Evolutionary conservation across 2,797 vertebrate genomes (phyloP).

Genomic region (Sparus aurata): DNA sequence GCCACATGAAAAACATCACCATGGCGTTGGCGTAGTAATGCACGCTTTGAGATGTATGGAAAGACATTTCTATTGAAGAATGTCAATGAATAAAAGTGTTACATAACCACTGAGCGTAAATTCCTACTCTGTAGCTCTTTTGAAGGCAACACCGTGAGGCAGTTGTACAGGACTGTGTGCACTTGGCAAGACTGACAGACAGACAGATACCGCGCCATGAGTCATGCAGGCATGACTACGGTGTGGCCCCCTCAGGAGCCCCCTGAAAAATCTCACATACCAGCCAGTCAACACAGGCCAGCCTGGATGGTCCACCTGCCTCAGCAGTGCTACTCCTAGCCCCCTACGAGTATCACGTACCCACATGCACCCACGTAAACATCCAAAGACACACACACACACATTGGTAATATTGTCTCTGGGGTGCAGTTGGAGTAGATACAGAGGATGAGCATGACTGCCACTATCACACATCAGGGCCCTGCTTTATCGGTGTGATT

Average conservation of each 20-base stretch:
- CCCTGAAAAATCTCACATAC: conserved; percentile 74
- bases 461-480: conserved; percentile 69
- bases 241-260: conserved; percentile 67
- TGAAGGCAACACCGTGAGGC: conserved; percentile 54
- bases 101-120: conserved; percentile 30
- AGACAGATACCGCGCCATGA: conserved; percentile 76
- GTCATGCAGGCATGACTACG: conserved; percentile 79
- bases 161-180: conserved; percentile 39
- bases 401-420: conserved; percentile 58
- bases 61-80: conserved; percentile 18
- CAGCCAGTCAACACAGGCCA: conserved; percentile 72
- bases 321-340: conserved; percentile 49
- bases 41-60: conserved; percentile 4
- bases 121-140: conserved; percentile 44
- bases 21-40: conserved; percentile 7
- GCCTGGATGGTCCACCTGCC: conserved; percentile 73
- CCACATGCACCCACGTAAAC: conserved; percentile 54
- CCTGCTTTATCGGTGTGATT: conserved; percentile 82
- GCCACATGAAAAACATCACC: conserved; percentile 30
- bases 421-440: conserved; percentile 73
- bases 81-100: conserved; percentile 27
- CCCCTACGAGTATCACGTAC: conserved; percentile 49
- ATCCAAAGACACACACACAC: conserved; percentile 41
- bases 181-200: conserved; percentile 71
- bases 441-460: conserved; percentile 68